These are phyloP conservation scores for Micromussa lordhowensis DNA, from an alignment of 92 coral and sea anemone genomes.

Conservation along the genomic window DNA sequence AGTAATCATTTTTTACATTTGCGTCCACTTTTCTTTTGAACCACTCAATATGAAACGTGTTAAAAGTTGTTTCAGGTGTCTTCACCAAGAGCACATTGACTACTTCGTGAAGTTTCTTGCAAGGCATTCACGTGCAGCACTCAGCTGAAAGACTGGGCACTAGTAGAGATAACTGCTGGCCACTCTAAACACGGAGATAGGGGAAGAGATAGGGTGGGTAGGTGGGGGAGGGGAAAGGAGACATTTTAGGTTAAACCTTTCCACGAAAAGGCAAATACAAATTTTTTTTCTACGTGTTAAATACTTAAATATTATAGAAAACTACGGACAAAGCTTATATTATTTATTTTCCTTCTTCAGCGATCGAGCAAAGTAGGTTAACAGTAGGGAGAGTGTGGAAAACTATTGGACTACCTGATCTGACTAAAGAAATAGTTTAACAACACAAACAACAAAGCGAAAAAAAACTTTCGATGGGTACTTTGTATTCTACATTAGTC, in stretches of 20 bases:
- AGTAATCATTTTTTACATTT: conserved; percentile 77
- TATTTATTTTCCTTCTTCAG: not conserved
- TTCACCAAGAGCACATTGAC: not conserved
- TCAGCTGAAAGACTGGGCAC: conserved; percentile 34
- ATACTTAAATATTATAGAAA: too few species aligned
- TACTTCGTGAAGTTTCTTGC: not conserved
- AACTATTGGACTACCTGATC: not conserved
- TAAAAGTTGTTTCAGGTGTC: not conserved
- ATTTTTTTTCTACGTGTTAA: too few species aligned
- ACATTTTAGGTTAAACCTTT: too few species aligned
- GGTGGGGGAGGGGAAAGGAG: not conserved
- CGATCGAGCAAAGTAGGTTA: not conserved
- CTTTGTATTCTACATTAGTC: not conserved
- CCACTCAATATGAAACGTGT: not conserved
- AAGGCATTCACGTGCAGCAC: conserved; percentile 49
- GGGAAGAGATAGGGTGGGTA: not conserved
- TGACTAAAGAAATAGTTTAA: not conserved
- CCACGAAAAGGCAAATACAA: too few species aligned
- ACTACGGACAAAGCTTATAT: too few species aligned
- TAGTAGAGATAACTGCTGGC: conserved; percentile 35
- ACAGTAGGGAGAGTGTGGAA: not conserved
- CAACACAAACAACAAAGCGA: not conserved
- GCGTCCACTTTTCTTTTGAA: not conserved
- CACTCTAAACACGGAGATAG: not conserved
- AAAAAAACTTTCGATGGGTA: not conserved